Percentiles rank a stretch among this genome's conserved stretches.
These are phyloP conservation scores for Phyto melanocephala DNA, from an alignment of 2,888 invertebrate genomes.

Conservation along the genomic window DNA sequence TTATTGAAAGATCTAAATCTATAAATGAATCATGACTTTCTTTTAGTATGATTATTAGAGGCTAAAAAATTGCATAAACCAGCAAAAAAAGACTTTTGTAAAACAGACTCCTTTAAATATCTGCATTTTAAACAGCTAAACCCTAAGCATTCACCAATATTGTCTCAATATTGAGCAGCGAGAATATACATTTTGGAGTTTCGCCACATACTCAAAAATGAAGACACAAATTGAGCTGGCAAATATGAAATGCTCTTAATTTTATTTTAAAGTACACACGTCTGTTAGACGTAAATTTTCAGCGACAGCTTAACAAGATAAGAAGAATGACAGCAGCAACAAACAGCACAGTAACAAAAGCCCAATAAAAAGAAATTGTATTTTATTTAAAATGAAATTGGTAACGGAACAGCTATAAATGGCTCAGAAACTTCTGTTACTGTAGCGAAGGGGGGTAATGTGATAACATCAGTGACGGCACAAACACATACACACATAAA, in stretches of 20 bases:
- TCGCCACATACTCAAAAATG: neutral
- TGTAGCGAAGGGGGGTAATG: neutral
- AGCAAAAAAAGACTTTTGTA: too few relatives aligned
- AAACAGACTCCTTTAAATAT: slow-evolving; percentile 4
- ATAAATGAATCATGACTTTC: too few relatives aligned
- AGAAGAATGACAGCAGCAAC: slow-evolving; percentile 32
- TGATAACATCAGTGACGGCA: slow-evolving; percentile 57
- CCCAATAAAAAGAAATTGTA: slow-evolving; percentile 20
- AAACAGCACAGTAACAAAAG: slow-evolving; percentile 17
- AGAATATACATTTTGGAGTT: slow-evolving; percentile 2
- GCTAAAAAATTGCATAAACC: too few relatives aligned
- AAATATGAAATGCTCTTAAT: slow-evolving; percentile 52
- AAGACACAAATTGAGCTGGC: slow-evolving; percentile 9
- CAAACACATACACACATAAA: neutral
- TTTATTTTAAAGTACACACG: slow-evolving; percentile 55
- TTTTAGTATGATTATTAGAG: too few relatives aligned
- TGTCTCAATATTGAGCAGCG: neutral
- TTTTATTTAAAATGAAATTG: slow-evolving; percentile 8
- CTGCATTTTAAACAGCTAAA: neutral
- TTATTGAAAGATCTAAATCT: too few relatives aligned
- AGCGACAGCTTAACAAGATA: slow-evolving; percentile 59
- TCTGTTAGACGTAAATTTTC: slow-evolving; percentile 52
- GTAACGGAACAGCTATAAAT: slow-evolving; percentile 29
- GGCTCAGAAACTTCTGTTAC: neutral
- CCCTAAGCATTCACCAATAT: neutral